These are phyloP conservation scores for Mylabris phalerata DNA, from an alignment of 1,140 invertebrate species.

Conservation along the genomic window DNA sequence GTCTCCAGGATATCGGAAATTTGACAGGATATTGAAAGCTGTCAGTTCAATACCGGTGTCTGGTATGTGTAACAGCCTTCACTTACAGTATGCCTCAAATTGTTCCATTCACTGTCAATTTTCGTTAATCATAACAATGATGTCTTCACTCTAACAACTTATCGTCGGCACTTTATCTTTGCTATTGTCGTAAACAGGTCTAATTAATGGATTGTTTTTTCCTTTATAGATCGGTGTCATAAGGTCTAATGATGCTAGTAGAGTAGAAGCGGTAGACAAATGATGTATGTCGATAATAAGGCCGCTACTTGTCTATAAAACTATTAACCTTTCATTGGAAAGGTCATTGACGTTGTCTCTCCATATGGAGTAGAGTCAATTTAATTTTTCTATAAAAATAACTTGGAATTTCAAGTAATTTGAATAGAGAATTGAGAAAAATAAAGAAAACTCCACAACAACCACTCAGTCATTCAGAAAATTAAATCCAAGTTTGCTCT, in stretches of 20 bases:
- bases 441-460: too few relatives aligned
- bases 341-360: neutral
- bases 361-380: neutral
- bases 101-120: neutral
- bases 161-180: too few relatives aligned
- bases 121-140: constrained; percentile 1
- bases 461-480: too few relatives aligned
- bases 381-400: neutral
- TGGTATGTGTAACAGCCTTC: too few relatives aligned
- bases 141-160: neutral
- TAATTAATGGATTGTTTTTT: neutral
- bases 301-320: too few relatives aligned
- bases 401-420: neutral
- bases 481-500: too few relatives aligned
- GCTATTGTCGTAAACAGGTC: neutral
- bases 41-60: neutral
- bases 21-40: constrained; percentile 13
- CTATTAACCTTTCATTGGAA: neutral
- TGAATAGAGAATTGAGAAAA: too few relatives aligned
- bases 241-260: too few relatives aligned
- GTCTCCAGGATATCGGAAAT: constrained; percentile 13
- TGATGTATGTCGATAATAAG: too few relatives aligned
- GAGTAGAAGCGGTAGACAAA: too few relatives aligned
- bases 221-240: too few relatives aligned
- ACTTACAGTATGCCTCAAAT: neutral